Percentiles rank a stretch among this genome's conserved stretches.
These are phyloP conservation scores for Hyalella azteca DNA, from an alignment of 2,888 invertebrate species.

Conservation along the genomic window DNA sequence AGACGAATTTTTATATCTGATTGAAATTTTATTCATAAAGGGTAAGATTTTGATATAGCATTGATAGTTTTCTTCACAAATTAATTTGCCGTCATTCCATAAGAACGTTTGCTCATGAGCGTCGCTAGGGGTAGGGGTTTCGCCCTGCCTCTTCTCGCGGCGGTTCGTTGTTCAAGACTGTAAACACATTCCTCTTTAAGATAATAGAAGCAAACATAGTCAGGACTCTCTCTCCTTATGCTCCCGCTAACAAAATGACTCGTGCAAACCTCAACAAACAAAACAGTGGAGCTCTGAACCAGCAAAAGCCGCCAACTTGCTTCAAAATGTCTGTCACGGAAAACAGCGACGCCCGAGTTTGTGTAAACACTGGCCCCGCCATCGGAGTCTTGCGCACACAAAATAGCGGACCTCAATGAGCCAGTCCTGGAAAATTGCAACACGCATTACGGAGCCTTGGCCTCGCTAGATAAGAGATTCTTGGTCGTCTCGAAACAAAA, in stretches of 20 bases:
- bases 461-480: neutral
- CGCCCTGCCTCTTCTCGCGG: neutral
- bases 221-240: neutral
- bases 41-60: too few species aligned
- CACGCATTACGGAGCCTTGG: neutral
- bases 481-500: too few species aligned
- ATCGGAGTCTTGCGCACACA: neutral
- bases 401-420: neutral
- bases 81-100: too few species aligned
- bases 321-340: conserved; percentile 3
- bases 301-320: neutral
- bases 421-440: neutral
- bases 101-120: too few species aligned
- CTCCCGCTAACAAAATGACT: neutral
- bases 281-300: neutral
- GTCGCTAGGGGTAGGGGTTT: too few species aligned
- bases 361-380: neutral
- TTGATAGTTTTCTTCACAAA: too few species aligned
- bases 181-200: conserved; percentile 8
- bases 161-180: neutral
- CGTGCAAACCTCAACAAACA: neutral
- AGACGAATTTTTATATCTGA: too few species aligned
- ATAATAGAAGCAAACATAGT: neutral
- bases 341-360: neutral
- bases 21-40: too few species aligned